Evolutionary conservation across 2,888 invertebrate species (phyloP).

Genomic region (Horisme vitalbata): DNA sequence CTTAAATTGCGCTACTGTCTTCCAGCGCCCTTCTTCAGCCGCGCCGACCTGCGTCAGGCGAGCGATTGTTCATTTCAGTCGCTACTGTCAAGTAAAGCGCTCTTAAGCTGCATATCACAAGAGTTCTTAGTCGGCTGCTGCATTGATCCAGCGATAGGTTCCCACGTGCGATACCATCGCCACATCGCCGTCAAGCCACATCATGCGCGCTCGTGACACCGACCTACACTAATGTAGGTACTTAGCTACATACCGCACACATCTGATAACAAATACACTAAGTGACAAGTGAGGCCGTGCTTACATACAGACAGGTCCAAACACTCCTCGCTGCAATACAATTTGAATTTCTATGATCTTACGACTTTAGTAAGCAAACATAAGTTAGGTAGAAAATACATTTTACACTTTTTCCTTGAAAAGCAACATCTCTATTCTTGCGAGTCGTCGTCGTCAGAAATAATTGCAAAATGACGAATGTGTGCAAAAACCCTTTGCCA

Average conservation of each 20-base stretch:
- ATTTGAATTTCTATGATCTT: no score
- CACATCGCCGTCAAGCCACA: neutral
- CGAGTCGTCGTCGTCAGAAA: neutral
- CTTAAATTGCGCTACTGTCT: no score
- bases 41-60: no score
- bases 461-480: constrained; percentile 32
- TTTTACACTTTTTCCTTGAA: constrained; percentile 7
- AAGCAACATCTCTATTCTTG: constrained; percentile 19
- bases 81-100: neutral
- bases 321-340: neutral
- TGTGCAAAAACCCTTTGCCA: constrained; percentile 26
- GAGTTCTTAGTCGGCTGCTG: neutral
- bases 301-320: neutral
- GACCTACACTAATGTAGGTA: neutral
- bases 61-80: no score
- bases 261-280: constrained; percentile 7
- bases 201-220: constrained; percentile 12
- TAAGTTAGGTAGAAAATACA: constrained; percentile 3
- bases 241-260: no score
- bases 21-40: no score
- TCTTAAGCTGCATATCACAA: no score
- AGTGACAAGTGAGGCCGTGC: neutral
- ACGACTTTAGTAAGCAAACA: neutral
- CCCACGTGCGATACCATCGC: constrained; percentile 15
- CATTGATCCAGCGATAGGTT: constrained; percentile 5